Evolutionary conservation across 2,797 vertebrate species (phyloP).

Genomic region (Rhabdophis nuchalis): DNA sequence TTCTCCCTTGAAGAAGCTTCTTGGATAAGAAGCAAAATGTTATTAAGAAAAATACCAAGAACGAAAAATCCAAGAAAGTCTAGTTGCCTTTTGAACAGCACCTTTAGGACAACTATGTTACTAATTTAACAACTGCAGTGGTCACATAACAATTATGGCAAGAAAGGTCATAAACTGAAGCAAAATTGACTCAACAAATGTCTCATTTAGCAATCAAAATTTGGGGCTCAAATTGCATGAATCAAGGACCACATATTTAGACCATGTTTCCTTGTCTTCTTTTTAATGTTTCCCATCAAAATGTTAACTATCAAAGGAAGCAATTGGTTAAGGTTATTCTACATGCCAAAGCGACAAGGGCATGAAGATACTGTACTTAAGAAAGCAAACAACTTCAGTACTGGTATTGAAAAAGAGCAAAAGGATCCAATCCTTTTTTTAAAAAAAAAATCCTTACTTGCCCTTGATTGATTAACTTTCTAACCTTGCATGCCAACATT

Average conservation of each 20-base stretch:
- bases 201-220: not conserved
- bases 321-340: not conserved
- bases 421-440: not conserved
- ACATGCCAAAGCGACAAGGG: not conserved
- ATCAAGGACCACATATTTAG: not conserved
- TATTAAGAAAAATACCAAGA: not conserved
- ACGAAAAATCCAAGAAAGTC: not conserved
- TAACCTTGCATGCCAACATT: not conserved
- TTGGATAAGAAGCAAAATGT: not conserved
- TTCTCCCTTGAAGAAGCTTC: not conserved
- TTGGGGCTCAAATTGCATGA: not conserved
- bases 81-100: not conserved
- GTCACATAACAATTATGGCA: not conserved
- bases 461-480: not conserved
- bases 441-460: not conserved
- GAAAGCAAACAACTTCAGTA: not conserved
- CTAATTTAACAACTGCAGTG: not conserved
- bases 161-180: not conserved
- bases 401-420: not conserved
- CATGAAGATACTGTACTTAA: not conserved
- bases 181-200: not conserved
- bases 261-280: not conserved
- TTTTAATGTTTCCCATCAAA: not conserved
- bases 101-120: not conserved
- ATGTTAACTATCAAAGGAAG: not conserved